phyloP scores from a whole-genome alignment of 2,797 vertebrate species.

The Pygocentrus nattereri region DNA sequence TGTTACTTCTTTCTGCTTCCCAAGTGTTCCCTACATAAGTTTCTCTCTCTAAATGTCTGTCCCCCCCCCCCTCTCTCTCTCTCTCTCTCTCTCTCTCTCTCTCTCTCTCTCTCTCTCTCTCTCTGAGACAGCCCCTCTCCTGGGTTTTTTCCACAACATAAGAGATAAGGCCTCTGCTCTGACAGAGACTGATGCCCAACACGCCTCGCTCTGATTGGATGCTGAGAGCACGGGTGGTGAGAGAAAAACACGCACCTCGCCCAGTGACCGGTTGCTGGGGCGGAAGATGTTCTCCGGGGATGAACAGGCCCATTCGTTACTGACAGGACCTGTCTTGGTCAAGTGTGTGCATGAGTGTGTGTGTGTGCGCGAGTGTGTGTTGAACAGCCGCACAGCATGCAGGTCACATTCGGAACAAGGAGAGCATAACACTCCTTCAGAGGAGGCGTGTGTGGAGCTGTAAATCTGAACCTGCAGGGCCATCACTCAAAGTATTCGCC shows the following conservation, averaged over 20 bases:
- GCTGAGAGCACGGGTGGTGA: conserved; percentile 21
- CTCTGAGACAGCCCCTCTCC: conserved; percentile 29
- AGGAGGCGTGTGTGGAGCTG: conserved; percentile 8
- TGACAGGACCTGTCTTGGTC: conserved; percentile 41
- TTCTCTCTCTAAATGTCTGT: background rate
- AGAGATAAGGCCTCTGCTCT: conserved; percentile 51
- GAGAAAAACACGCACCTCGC: conserved; percentile 12
- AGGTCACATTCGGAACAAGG: conserved; percentile 39
- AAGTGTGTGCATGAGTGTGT: conserved; percentile 21
- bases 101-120: conserved; percentile 14
- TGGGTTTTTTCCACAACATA: conserved; percentile 50
- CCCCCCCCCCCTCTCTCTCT: background rate
- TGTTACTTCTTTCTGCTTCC: background rate
- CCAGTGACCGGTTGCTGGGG: conserved; percentile 23
- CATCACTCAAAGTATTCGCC: conserved; percentile 32
- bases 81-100: background rate
- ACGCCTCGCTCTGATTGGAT: conserved; percentile 55
- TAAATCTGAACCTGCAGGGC: conserved; percentile 8
- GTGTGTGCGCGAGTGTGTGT: conserved; percentile 12
- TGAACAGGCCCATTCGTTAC: conserved; percentile 46
- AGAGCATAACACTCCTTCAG: conserved; percentile 24
- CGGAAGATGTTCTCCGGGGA: conserved; percentile 44
- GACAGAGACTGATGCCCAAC: conserved; percentile 61
- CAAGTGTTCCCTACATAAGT: background rate
- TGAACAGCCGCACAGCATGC: conserved; percentile 41